A percentile compares a stretch with the other conserved stretches of the same genome.
Evolutionary conservation across 2,888 invertebrate species (phyloP).

Genomic region (Drosophila anceps): DNA sequence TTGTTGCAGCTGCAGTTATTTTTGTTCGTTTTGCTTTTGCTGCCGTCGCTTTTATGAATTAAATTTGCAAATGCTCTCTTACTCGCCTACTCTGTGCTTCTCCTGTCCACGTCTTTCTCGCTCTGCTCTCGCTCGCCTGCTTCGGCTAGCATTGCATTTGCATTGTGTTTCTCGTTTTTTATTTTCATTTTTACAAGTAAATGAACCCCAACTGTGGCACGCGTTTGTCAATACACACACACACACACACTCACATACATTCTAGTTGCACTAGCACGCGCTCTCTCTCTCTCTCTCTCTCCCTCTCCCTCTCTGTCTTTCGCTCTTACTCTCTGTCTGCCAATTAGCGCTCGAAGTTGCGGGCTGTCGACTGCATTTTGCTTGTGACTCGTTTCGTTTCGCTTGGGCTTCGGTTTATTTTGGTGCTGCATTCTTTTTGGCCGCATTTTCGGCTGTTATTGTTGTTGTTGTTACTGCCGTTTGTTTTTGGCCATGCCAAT

Average conservation of each 20-base stretch:
- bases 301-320: constrained; percentile 2
- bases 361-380: constrained; percentile 57
- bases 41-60: constrained; percentile 66
- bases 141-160: constrained; percentile 17
- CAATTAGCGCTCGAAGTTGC: constrained; percentile 60
- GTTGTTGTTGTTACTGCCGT: constrained; percentile 30
- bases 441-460: constrained; percentile 60
- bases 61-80: constrained; percentile 42
- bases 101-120: background rate
- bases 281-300: constrained; percentile 3
- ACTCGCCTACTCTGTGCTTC: background rate
- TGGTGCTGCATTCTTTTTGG: constrained; percentile 76
- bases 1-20: constrained; percentile 18
- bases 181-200: constrained; percentile 58
- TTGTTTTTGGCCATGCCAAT: constrained; percentile 61
- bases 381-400: constrained; percentile 51
- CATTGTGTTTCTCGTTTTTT: constrained; percentile 32
- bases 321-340: constrained; percentile 36
- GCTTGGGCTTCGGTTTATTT: constrained; percentile 74
- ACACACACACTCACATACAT: background rate
- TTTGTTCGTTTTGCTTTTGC: constrained; percentile 6
- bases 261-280: constrained; percentile 8
- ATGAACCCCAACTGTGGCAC: constrained; percentile 63
- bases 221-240: constrained; percentile 12
- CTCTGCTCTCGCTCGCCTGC: constrained; percentile 7